These are phyloP conservation scores for Xanthia togata DNA, from an alignment of 2,888 invertebrate species.

Conservation along the genomic window DNA sequence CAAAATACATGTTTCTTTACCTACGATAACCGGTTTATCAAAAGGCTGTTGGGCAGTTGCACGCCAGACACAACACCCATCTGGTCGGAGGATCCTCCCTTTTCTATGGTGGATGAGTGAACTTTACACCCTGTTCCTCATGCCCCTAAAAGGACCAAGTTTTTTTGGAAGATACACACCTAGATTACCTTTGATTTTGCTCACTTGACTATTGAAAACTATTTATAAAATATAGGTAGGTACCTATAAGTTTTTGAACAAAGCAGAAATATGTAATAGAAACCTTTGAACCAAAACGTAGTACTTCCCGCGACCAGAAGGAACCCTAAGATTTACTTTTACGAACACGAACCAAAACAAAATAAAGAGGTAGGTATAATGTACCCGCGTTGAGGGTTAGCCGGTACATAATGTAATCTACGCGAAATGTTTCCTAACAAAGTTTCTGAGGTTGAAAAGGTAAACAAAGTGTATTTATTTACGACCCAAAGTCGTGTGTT, in stretches of 20 bases:
- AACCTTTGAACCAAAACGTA: neutral
- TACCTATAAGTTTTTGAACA: neutral
- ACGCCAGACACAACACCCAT: no score
- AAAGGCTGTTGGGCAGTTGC: no score
- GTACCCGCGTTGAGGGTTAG: constrained; percentile 24
- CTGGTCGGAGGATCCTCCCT: no score
- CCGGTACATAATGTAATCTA: constrained; percentile 37
- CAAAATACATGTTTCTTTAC: no score
- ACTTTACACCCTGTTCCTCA: no score
- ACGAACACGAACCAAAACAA: constrained; percentile 18
- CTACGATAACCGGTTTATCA: no score
- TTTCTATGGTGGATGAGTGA: no score
- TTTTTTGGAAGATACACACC: neutral
- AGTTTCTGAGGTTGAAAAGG: constrained; percentile 24
- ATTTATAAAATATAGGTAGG: neutral
- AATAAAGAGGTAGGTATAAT: constrained; percentile 37
- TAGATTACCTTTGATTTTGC: neutral
- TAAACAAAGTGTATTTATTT: constrained; percentile 34
- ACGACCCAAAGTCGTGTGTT: neutral
- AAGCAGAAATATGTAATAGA: neutral
- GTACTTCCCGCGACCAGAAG: neutral
- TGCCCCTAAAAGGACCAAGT: no score
- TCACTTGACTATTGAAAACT: neutral
- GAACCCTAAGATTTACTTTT: constrained; percentile 19
- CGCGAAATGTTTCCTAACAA: constrained; percentile 36